phyloP scores from a whole-genome alignment of 2,797 vertebrate genomes.

The Cyprinella venusta region DNA sequence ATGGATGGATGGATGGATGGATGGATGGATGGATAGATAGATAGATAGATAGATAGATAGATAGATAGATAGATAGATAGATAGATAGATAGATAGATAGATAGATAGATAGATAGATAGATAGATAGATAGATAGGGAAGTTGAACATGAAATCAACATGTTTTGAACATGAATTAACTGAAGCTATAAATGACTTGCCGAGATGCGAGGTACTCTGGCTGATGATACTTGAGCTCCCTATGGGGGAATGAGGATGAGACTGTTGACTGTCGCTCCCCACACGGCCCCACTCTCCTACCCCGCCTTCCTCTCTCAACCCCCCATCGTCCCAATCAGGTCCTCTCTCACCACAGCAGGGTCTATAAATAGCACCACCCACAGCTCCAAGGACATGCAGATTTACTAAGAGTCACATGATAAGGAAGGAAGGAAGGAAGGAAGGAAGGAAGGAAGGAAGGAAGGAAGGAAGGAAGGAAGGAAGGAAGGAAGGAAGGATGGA shows the following conservation, averaged over 20 bases:
- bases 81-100: conserved; percentile 6
- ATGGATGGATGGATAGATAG: conserved; percentile 7
- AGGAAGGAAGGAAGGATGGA: background rate
- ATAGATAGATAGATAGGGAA: conserved; percentile 9
- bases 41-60: background rate
- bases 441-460: conserved; percentile 14
- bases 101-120: conserved; percentile 9
- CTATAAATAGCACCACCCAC: conserved; percentile 65
- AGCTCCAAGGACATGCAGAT: conserved; percentile 67
- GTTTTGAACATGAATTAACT: conserved; percentile 54
- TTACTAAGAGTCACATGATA: conserved; percentile 57
- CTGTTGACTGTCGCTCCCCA: conserved; percentile 60
- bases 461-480: background rate
- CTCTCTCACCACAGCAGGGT: conserved; percentile 52
- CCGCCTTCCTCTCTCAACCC: conserved; percentile 50
- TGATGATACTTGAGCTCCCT: conserved; percentile 61
- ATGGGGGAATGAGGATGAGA: conserved; percentile 60
- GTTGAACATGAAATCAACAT: conserved; percentile 51
- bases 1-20: conserved; percentile 7
- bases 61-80: conserved; percentile 6
- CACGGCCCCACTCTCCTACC: conserved; percentile 40
- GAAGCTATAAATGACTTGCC: conserved; percentile 49
- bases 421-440: background rate
- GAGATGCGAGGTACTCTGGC: conserved; percentile 46
- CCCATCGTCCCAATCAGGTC: conserved; percentile 63